Evolutionary conservation across 2,888 invertebrate species (phyloP).

Genomic region (Drosophila prolongata): DNA sequence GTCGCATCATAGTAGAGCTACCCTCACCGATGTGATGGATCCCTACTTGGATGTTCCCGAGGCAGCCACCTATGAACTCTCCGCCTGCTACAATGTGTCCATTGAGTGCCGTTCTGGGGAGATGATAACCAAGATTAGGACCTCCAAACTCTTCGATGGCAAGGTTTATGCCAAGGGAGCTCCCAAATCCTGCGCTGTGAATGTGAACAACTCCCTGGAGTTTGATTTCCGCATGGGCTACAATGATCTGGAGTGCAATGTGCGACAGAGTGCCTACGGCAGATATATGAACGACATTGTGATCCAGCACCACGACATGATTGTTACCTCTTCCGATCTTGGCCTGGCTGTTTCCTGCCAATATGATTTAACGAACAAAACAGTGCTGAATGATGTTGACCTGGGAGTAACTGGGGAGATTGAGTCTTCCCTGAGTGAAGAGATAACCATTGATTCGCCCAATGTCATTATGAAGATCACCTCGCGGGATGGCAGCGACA

Average conservation of each 20-base stretch:
- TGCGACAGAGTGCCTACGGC: slow-evolving; percentile 92
- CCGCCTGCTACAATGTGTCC: slow-evolving; percentile 96
- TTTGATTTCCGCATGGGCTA: slow-evolving; percentile 96
- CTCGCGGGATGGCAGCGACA: slow-evolving; percentile 92
- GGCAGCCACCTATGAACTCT: slow-evolving; percentile 95
- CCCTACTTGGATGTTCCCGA: slow-evolving; percentile 95
- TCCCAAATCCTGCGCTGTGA: slow-evolving; percentile 95
- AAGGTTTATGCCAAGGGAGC: slow-evolving; percentile 97
- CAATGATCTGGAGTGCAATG: slow-evolving; percentile 96
- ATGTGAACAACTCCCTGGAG: slow-evolving; percentile 93
- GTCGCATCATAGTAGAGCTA: slow-evolving; percentile 95
- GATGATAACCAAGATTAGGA: slow-evolving; percentile 96
- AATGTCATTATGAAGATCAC: slow-evolving; percentile 98
- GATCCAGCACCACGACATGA: slow-evolving; percentile 97
- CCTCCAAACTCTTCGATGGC: slow-evolving; percentile 95
- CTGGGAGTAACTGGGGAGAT: slow-evolving; percentile 95
- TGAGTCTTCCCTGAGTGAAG: slow-evolving; percentile 93
- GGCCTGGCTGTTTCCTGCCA: slow-evolving; percentile 97
- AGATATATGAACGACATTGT: slow-evolving; percentile 96
- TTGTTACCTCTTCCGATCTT: slow-evolving; percentile 96
- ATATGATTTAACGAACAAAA: slow-evolving; percentile 97
- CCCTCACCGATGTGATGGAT: slow-evolving; percentile 94
- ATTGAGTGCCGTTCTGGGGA: slow-evolving; percentile 96
- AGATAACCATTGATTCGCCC: slow-evolving; percentile 96
- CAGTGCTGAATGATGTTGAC: slow-evolving; percentile 96